phyloP scores from a whole-genome alignment of 2,888 invertebrate species.

The Drosophila subsilvestris region DNA sequence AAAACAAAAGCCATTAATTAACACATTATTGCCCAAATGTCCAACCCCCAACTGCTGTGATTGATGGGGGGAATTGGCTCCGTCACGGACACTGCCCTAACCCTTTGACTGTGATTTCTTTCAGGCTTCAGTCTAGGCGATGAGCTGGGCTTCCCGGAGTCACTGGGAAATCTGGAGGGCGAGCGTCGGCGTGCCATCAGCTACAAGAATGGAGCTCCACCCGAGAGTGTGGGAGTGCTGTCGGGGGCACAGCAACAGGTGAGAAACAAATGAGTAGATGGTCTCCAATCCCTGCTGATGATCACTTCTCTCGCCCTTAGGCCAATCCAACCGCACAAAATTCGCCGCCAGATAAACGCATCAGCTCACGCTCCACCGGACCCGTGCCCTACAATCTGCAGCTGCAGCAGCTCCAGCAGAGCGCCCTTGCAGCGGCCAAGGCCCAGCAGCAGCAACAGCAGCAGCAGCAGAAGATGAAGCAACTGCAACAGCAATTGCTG shows the following conservation, averaged over 20 bases:
- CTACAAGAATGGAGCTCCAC: constrained; percentile 85
- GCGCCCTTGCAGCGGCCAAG: constrained; percentile 36
- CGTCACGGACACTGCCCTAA: constrained; percentile 14
- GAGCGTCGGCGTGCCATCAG: constrained; percentile 88
- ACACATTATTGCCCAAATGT: constrained; percentile 33
- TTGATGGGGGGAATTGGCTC: constrained; percentile 35
- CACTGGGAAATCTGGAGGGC: constrained; percentile 90
- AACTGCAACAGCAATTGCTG: constrained; percentile 30
- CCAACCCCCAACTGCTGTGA: constrained; percentile 35
- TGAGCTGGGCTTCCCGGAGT: constrained; percentile 93
- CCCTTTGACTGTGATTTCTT: constrained; percentile 31
- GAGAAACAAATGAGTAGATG: not conserved
- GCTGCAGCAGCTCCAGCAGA: constrained; percentile 61
- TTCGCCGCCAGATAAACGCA: constrained; percentile 74
- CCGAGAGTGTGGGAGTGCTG: constrained; percentile 82
- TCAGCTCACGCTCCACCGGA: constrained; percentile 78
- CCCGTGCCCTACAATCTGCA: constrained; percentile 60
- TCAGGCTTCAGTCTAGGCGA: constrained; percentile 94
- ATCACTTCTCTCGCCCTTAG: constrained; percentile 23
- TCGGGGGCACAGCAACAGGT: constrained; percentile 72
- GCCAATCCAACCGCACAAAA: constrained; percentile 48
- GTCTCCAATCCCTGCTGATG: not conserved
- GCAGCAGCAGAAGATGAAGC: constrained; percentile 28
- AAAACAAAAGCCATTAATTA: constrained; percentile 63
- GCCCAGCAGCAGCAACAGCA: constrained; percentile 33